A percentile compares a stretch with the other conserved stretches of the same genome.
phyloP scores from a whole-genome alignment of 2,797 vertebrate genomes.

The Phalanger gymnotis region DNA sequence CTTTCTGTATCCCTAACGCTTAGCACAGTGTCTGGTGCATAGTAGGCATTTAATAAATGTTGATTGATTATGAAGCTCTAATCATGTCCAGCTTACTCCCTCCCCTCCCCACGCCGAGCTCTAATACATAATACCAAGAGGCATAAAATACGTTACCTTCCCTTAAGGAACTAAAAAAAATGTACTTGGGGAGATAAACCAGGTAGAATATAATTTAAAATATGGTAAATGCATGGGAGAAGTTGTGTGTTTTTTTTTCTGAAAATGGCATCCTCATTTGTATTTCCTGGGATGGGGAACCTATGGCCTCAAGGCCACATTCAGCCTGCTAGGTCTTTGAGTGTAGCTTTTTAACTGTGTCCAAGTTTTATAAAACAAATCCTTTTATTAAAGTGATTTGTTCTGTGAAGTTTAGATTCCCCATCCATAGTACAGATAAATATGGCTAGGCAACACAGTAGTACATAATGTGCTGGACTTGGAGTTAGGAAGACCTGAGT shows the following conservation, averaged over 20 bases:
- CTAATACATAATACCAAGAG: not conserved
- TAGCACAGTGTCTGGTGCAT: not conserved
- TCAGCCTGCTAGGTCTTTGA: too few relatives aligned
- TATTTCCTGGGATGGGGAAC: not conserved
- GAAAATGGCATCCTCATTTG: slow-evolving; percentile 57
- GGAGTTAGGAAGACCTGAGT: not conserved
- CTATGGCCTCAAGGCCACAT: too few relatives aligned
- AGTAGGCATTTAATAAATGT: not conserved
- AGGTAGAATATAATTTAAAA: not conserved
- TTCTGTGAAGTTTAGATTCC: too few relatives aligned
- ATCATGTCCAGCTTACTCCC: not conserved
- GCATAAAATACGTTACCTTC: not conserved
- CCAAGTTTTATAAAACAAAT: too few relatives aligned
- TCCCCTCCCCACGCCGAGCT: too few relatives aligned
- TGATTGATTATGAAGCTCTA: not conserved
- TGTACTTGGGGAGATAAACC: not conserved
- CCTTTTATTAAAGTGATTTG: too few relatives aligned
- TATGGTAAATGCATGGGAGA: not conserved
- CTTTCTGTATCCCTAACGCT: not conserved
- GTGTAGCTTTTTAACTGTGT: too few relatives aligned
- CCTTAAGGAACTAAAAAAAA: not conserved
- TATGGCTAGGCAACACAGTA: not conserved
- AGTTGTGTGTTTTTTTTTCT: slow-evolving; percentile 42
- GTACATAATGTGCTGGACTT: not conserved
- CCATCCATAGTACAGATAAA: not conserved